A percentile compares a stretch with the other conserved stretches of the same genome.
These are phyloP conservation scores for Chironomus tentans DNA, from an alignment of 2,888 invertebrate genomes.

Conservation along the genomic window DNA sequence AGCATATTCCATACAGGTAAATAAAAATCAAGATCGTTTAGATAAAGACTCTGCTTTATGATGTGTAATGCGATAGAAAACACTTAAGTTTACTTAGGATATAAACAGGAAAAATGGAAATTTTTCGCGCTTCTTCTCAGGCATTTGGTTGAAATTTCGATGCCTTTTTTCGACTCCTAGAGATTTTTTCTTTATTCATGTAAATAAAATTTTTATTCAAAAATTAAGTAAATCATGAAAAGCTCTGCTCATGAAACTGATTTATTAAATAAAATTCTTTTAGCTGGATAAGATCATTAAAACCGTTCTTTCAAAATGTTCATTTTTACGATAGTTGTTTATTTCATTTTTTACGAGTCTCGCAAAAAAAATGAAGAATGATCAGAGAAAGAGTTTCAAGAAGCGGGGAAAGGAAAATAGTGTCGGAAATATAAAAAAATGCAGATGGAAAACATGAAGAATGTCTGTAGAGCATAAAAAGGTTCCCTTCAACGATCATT, in stretches of 20 bases:
- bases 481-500: constrained; percentile 4
- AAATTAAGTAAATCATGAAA: not conserved
- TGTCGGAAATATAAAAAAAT: not conserved
- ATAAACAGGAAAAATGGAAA: not conserved
- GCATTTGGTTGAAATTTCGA: too few species aligned
- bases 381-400: not conserved
- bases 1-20: constrained; percentile 16
- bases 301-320: too few species aligned
- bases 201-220: too few species aligned
- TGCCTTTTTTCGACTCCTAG: too few species aligned
- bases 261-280: too few species aligned
- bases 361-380: not conserved
- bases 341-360: not conserved
- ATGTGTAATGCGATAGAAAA: too few species aligned
- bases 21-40: not conserved
- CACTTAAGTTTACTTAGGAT: too few species aligned
- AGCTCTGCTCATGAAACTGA: too few species aligned
- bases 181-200: too few species aligned
- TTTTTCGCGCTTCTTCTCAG: not conserved
- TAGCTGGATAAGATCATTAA: too few species aligned
- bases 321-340: too few species aligned
- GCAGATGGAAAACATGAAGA: constrained; percentile 11
- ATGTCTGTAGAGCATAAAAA: constrained; percentile 7
- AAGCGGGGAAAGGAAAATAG: not conserved
- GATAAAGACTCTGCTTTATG: too few species aligned